Percentiles rank a stretch among this genome's conserved stretches.
Evolutionary conservation across 2,888 invertebrate genomes (phyloP).

Genomic region (Ophion obscuratus): DNA sequence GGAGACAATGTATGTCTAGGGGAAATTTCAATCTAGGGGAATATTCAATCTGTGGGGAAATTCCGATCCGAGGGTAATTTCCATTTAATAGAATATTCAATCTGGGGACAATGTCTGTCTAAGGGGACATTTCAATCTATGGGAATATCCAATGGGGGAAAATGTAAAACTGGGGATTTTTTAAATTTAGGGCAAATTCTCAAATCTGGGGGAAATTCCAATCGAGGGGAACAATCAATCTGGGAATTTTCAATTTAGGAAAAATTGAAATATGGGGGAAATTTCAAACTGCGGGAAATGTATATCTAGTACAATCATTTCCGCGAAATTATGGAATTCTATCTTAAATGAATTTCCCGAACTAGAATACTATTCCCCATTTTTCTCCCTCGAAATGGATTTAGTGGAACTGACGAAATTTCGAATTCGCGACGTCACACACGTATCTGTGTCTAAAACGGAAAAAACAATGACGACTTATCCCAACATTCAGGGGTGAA

Average conservation of each 20-base stretch:
- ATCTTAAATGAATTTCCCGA: background rate
- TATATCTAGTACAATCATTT: too few species aligned
- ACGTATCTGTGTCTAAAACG: background rate
- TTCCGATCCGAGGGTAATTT: background rate
- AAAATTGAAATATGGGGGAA: background rate
- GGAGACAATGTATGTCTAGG: background rate
- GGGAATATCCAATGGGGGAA: background rate
- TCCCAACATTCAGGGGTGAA: conserved; percentile 7
- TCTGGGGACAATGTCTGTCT: too few species aligned
- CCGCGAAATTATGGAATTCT: background rate
- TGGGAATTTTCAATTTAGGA: background rate
- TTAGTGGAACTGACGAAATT: background rate
- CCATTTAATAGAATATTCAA: background rate
- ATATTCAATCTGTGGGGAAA: too few species aligned
- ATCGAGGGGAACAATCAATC: background rate
- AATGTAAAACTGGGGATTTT: background rate
- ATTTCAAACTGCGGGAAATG: background rate
- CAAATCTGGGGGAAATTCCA: background rate
- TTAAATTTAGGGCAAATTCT: background rate
- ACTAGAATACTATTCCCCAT: background rate
- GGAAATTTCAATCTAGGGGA: background rate
- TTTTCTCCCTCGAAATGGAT: background rate
- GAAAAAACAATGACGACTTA: background rate
- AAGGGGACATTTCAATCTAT: background rate
- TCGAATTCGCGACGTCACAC: background rate